Evolutionary conservation across 1,140 invertebrate genomes (phyloP), one percentile per base, ranked within the genome.

Genomic region (Scaptomyza montana): DNA sequence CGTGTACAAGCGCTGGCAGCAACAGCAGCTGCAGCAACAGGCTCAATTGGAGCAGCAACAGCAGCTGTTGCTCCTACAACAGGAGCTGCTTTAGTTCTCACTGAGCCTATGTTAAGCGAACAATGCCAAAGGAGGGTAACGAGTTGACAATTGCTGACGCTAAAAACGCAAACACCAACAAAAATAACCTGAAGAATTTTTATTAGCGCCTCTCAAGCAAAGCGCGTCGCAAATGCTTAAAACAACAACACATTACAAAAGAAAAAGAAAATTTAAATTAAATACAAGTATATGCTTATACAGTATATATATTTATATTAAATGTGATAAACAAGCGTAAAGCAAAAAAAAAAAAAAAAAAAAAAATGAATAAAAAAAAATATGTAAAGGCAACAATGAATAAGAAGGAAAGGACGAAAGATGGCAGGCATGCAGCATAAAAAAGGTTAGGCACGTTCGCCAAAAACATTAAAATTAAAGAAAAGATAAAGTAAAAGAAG

Each of bases 261-360:
- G 36, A 67, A 71, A 49, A 68, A 49, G 36, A 59, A 77, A 71
- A 78, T 59, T 59, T 69, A 72, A 79, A 69, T 60, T 73, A 74
- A 74, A 80, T 39, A 47, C 60, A 82, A 82, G 59, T 84, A 84
- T 73, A 80, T 55, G 63, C 57, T 71, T 75, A 55, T 54, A 56
- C 77, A 70, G 43, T 60, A 16, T 67, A 80, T 68, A 79, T 70
- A 36, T 3, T 8, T 86, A 80, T 87, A 81, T 81, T 86, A 78
- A 87, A 87, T 87, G 82, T 87, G 82, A 87, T 87, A 87, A 87
- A 87, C 67, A 86, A 75, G 82, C 79, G 84, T 87, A 71, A 89
- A 82, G 78, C 78, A 78, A 77, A 74, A 71, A 81, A 86, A 63
- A 54, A 59, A 64, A 65, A 28, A 53, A 53, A 43, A 50, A 41